These are phyloP conservation scores for Eupeodes corollae DNA, from an alignment of 1,140 invertebrate species.

Conservation along the genomic window DNA sequence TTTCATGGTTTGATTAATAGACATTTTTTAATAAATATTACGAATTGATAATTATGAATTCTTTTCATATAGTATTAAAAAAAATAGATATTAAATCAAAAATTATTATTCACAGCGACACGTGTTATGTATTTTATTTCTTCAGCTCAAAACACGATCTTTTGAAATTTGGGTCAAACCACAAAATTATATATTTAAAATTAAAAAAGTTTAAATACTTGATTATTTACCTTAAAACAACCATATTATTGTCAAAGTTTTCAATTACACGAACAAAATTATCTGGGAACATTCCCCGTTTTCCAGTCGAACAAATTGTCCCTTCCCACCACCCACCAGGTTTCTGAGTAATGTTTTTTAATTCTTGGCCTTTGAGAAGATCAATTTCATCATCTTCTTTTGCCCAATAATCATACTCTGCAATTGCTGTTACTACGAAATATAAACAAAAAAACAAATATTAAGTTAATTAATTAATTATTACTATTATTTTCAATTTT, in stretches of 20 bases:
- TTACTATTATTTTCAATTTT: too few relatives aligned
- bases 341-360: constrained; percentile 70
- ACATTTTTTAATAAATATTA: too few relatives aligned
- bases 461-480: not conserved
- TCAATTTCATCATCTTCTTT: constrained; percentile 75
- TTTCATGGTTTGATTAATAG: too few relatives aligned
- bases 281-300: constrained; percentile 92
- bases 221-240: constrained; percentile 28
- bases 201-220: not conserved
- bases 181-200: too few relatives aligned
- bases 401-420: constrained; percentile 70
- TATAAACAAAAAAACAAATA: constrained; percentile 3
- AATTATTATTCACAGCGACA: too few relatives aligned
- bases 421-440: constrained; percentile 59
- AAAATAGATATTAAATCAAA: too few relatives aligned
- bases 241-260: constrained; percentile 12
- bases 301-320: constrained; percentile 58
- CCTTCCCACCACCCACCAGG: constrained; percentile 96
- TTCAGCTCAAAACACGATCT: too few relatives aligned
- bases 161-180: too few relatives aligned
- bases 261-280: constrained; percentile 78
- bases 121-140: too few relatives aligned
- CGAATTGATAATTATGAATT: too few relatives aligned
- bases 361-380: constrained; percentile 77
- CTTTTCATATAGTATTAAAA: too few relatives aligned